Conservation (phyloP, 2,888 invertebrate species). For the Trachelus tabidus region DNA sequence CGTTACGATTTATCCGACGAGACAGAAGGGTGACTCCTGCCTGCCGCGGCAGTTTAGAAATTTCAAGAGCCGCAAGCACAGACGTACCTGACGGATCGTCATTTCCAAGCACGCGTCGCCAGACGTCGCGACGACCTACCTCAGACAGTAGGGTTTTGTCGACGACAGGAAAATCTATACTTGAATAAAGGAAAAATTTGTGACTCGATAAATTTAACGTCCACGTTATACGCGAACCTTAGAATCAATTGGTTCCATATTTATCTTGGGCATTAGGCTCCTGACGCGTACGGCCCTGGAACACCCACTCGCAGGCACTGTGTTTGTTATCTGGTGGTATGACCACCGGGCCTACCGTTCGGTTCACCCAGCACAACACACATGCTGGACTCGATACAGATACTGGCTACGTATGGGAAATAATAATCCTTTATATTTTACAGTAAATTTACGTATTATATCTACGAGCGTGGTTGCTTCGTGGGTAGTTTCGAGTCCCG, state of each 20-base stretch:
- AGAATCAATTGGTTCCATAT: background rate
- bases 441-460: background rate
- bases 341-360: background rate
- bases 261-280: background rate
- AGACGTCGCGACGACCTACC: background rate
- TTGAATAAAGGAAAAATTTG: background rate
- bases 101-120: background rate
- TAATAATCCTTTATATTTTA: background rate
- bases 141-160: background rate
- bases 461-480: background rate
- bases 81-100: background rate
- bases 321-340: background rate
- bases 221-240: background rate
- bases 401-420: background rate
- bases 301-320: background rate
- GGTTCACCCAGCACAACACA: background rate
- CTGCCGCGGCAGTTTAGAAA: background rate
- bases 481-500: background rate
- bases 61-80: background rate
- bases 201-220: background rate
- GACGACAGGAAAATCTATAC: background rate
- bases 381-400: background rate
- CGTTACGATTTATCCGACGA: background rate
- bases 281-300: background rate
- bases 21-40: background rate